phyloP scores from a whole-genome alignment of 1,140 invertebrate species.

The Tachypleus tridentatus region DNA sequence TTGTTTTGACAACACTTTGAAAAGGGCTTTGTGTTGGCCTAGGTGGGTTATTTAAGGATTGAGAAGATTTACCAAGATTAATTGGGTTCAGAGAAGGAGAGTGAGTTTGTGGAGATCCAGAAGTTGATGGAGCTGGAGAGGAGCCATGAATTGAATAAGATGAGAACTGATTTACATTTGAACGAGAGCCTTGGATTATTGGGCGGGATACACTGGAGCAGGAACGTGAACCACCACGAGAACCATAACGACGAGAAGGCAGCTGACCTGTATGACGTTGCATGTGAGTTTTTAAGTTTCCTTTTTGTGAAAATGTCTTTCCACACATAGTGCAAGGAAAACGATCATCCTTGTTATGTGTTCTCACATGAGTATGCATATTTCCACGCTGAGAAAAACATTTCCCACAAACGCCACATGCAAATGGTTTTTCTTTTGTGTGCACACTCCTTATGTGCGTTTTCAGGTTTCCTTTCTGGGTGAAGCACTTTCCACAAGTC shows the following conservation, averaged over 20 bases:
- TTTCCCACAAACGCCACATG: conserved; percentile 2
- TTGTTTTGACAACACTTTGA: too few species aligned
- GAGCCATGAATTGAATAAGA: too few species aligned
- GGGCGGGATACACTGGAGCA: too few species aligned
- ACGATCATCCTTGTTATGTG: conserved; percentile 5
- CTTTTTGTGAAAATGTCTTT: conserved; percentile 48
- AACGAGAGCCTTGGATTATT: too few species aligned
- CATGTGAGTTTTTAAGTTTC: conserved; percentile 48
- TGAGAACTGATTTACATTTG: too few species aligned
- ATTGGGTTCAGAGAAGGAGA: too few species aligned
- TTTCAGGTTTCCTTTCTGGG: conserved; percentile 28
- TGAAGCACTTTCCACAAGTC: conserved; percentile 44
- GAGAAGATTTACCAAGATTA: too few species aligned
- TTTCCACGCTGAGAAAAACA: neutral
- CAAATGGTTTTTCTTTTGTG: conserved; percentile 1
- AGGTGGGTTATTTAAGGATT: too few species aligned
- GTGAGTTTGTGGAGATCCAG: too few species aligned
- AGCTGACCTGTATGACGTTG: conserved; percentile 60
- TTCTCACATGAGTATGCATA: neutral
- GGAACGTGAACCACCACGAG: conserved; percentile 3
- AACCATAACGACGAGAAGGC: conserved; percentile 67
- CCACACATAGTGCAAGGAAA: conserved; percentile 24
- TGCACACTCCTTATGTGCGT: conserved; percentile 52
- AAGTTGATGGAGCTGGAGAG: too few species aligned
- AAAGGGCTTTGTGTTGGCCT: too few species aligned